Evolutionary conservation across 2,888 invertebrate genomes (phyloP).

Genomic region (Tryphoninae sp.): DNA sequence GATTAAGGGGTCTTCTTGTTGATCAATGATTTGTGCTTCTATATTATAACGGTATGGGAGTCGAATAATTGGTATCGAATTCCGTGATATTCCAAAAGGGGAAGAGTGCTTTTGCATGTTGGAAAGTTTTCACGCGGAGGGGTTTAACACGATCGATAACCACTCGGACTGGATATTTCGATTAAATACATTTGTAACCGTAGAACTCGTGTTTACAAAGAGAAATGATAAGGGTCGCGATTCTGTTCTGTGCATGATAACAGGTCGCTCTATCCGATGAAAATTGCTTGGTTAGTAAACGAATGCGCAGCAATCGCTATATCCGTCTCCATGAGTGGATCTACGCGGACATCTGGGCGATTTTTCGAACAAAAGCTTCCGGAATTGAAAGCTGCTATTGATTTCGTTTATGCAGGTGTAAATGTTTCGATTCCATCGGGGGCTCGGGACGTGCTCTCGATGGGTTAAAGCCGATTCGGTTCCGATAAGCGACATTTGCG

Average conservation of each 20-base stretch:
- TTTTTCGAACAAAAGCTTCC: conserved; percentile 4
- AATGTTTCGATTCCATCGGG: conserved; percentile 49
- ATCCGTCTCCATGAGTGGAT: conserved; percentile 23
- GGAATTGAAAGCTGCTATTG: not conserved
- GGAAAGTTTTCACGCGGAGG: conserved; percentile 24
- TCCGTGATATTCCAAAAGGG: conserved; percentile 28
- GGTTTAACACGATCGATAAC: conserved; percentile 10
- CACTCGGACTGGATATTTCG: conserved; percentile 30
- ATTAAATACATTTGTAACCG: conserved; percentile 14
- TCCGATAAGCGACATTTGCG: conserved; percentile 52
- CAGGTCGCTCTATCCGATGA: not conserved
- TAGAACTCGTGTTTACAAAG: conserved; percentile 26
- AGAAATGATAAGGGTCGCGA: conserved; percentile 31
- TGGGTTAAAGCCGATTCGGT: conserved; percentile 48
- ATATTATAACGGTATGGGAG: conserved; percentile 34
- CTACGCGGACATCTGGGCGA: conserved; percentile 4
- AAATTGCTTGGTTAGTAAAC: conserved; percentile 20
- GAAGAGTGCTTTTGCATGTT: conserved; percentile 37
- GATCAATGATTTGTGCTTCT: conserved; percentile 56
- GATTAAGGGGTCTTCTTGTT: conserved; percentile 53
- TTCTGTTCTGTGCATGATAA: conserved; percentile 9
- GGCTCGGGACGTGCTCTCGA: conserved; percentile 36
- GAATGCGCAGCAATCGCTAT: conserved; percentile 9
- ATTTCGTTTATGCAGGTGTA: conserved; percentile 46
- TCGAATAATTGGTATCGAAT: conserved; percentile 52